Percentiles rank a stretch among this genome's conserved stretches.
phyloP scores from a whole-genome alignment of 2,113 vertebrate genomes.

The Apteryx owenii region DNA sequence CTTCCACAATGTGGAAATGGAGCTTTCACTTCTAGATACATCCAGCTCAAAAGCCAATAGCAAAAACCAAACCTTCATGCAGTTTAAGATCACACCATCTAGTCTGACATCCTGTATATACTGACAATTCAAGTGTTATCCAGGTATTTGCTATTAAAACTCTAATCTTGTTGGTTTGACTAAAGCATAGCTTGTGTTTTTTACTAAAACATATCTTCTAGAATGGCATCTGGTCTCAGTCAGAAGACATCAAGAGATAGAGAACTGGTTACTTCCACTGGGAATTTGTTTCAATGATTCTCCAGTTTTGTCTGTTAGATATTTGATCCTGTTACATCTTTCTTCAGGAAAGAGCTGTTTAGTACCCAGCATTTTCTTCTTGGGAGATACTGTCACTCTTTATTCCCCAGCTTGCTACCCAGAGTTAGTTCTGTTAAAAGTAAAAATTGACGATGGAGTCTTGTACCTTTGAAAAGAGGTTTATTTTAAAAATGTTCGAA shows the following conservation, averaged over 20 bases:
- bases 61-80: background rate
- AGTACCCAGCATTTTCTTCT: background rate
- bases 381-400: background rate
- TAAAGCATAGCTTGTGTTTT: constrained; percentile 3
- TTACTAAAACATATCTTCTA: background rate
- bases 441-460: background rate
- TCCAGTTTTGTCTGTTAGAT: background rate
- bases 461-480: background rate
- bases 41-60: background rate
- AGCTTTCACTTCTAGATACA: background rate
- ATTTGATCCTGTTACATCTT: background rate
- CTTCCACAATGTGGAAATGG: background rate
- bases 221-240: background rate
- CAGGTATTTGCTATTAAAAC: background rate
- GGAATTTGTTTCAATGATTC: background rate
- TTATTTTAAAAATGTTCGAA: background rate
- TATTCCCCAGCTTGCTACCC: background rate
- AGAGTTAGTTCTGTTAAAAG: background rate
- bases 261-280: background rate
- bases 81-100: background rate
- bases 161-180: background rate
- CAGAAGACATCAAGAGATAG: background rate
- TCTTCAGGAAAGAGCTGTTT: background rate
- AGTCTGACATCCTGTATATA: background rate
- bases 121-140: background rate